Percentiles rank a stretch among this genome's conserved stretches.
Evolutionary conservation across 1,140 invertebrate genomes (phyloP).

Genomic region (Octopus bimaculoides): DNA sequence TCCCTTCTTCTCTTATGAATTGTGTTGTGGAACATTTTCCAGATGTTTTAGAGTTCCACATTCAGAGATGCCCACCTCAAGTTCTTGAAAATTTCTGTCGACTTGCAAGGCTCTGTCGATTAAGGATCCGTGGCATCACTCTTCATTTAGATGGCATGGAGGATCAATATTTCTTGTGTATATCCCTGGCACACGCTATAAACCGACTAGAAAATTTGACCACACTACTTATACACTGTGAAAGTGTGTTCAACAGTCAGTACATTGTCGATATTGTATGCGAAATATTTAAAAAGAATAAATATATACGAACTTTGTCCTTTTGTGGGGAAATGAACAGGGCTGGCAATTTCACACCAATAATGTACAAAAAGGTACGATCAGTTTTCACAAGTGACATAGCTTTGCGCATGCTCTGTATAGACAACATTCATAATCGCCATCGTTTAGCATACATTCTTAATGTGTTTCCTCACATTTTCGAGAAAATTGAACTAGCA

Average conservation of each 20-base stretch:
- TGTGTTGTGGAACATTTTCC: conserved; percentile 6
- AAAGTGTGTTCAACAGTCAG: conserved; percentile 26
- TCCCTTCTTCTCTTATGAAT: background rate
- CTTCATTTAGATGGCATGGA: conserved; percentile 29
- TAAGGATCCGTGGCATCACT: conserved; percentile 34
- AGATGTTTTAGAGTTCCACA: background rate
- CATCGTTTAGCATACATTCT: conserved; percentile 29
- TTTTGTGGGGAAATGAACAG: conserved; percentile 31
- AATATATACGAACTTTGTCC: conserved; percentile 21
- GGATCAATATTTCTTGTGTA: conserved; percentile 13
- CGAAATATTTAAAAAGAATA: conserved; percentile 27
- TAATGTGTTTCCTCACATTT: conserved; percentile 26
- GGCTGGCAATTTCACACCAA: conserved; percentile 25
- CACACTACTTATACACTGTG: conserved; percentile 24
- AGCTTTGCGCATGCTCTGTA: conserved; percentile 17
- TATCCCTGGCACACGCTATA: conserved; percentile 25
- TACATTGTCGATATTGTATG: conserved; percentile 29
- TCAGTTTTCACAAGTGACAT: conserved; percentile 11
- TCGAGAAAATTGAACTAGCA: conserved; percentile 23
- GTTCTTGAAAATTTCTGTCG: conserved; percentile 7
- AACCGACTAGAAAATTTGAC: conserved; percentile 21
- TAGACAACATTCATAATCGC: conserved; percentile 33
- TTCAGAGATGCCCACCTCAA: conserved; percentile 4
- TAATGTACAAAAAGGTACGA: conserved; percentile 20
- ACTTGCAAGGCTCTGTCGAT: conserved; percentile 16